A percentile compares a stretch with the other conserved stretches of the same genome.
Conservation (phyloP, 2,113 vertebrate genomes). For the Podarcis cretensis region DNA sequence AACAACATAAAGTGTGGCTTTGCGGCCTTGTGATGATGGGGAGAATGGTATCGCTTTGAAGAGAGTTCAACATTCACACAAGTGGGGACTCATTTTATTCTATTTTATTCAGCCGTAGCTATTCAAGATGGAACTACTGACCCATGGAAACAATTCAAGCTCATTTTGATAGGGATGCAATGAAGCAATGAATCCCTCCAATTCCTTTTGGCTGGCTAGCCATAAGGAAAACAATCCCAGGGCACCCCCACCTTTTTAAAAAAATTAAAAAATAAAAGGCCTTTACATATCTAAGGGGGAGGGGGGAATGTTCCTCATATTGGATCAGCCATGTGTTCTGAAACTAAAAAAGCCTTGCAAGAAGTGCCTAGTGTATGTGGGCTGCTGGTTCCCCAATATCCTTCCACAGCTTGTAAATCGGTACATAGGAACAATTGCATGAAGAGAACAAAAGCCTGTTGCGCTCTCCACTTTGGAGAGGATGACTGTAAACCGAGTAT, state of each 20-base stretch:
- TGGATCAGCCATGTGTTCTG: not conserved
- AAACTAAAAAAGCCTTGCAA: not conserved
- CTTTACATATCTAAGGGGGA: not conserved
- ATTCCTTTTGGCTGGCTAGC: not conserved
- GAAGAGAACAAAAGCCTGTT: not conserved
- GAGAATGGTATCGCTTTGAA: not conserved
- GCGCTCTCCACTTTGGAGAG: not conserved
- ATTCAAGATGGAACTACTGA: not conserved
- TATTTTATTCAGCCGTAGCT: not conserved
- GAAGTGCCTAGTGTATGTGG: not conserved
- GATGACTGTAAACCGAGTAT: not conserved
- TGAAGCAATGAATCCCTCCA: not conserved
- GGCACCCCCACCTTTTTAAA: too few species aligned
- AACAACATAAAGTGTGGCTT: not conserved
- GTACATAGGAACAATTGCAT: not conserved
- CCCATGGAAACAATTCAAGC: not conserved
- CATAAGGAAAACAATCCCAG: not conserved
- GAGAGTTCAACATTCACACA: not conserved
- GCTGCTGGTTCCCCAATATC: not conserved
- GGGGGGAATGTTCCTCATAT: not conserved
- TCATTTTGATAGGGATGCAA: not conserved
- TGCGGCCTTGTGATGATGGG: not conserved
- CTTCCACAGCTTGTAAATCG: too few species aligned
- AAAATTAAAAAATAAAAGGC: not conserved
- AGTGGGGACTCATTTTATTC: not conserved